A percentile compares a stretch with the other conserved stretches of the same genome.
phyloP scores from a whole-genome alignment of 2,797 vertebrate genomes.

The Pangasius sanitwongsei region DNA sequence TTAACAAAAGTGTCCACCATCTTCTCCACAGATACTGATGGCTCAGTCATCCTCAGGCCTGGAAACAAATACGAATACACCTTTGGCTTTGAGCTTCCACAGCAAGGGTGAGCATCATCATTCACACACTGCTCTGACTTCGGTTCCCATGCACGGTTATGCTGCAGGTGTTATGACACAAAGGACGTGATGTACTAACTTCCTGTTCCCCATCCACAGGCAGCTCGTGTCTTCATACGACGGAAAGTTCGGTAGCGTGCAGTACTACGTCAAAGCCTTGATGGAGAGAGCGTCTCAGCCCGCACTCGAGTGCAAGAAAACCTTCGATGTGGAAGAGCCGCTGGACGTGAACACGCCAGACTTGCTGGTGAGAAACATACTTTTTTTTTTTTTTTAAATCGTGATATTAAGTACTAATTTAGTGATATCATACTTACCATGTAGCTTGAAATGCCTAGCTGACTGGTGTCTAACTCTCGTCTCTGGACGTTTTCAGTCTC shows the following conservation, averaged over 20 bases:
- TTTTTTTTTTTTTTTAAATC: neutral
- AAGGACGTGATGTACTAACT: neutral
- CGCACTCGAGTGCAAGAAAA: constrained; percentile 77
- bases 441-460: too few relatives aligned
- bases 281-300: constrained; percentile 81
- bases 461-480: neutral
- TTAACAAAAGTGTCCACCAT: neutral
- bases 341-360: constrained; percentile 93
- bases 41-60: constrained; percentile 86
- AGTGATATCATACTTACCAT: neutral
- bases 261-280: constrained; percentile 87
- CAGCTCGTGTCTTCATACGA: constrained; percentile 92
- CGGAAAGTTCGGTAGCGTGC: constrained; percentile 90
- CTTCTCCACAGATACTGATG: constrained; percentile 77
- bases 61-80: constrained; percentile 89
- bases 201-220: constrained; percentile 61
- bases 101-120: constrained; percentile 81
- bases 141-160: too few relatives aligned
- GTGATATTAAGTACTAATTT: neutral
- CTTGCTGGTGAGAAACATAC: constrained; percentile 80
- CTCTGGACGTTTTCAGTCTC: constrained; percentile 74
- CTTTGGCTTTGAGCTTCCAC: constrained; percentile 91
- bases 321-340: constrained; percentile 91
- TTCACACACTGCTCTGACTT: neutral
- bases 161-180: neutral